phyloP scores from a whole-genome alignment of 2,797 vertebrate genomes.

The Pempheris klunzingeri region DNA sequence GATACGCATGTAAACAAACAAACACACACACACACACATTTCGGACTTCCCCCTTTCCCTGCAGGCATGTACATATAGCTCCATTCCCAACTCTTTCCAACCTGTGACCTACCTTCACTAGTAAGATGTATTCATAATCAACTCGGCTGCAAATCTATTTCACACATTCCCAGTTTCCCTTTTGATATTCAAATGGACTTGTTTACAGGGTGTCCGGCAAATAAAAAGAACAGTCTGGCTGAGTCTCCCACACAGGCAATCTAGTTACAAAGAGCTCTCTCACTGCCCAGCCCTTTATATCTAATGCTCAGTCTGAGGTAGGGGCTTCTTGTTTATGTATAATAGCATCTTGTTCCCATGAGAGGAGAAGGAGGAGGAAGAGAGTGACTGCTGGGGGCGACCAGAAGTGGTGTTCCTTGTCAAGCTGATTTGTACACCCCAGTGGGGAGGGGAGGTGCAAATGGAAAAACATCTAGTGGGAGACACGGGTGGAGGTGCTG shows the following conservation, averaged over 20 bases:
- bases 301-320: slow-evolving; percentile 27
- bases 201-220: slow-evolving; percentile 51
- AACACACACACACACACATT: slow-evolving; percentile 9
- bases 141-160: slow-evolving; percentile 63
- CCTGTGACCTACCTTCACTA: slow-evolving; percentile 54
- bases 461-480: slow-evolving; percentile 85
- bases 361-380: slow-evolving; percentile 19
- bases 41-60: slow-evolving; percentile 12
- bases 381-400: slow-evolving; percentile 41
- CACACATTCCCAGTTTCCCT: slow-evolving; percentile 62
- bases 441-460: slow-evolving; percentile 79
- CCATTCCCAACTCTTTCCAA: slow-evolving; percentile 40
- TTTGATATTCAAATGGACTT: slow-evolving; percentile 78
- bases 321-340: slow-evolving; percentile 66
- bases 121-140: slow-evolving; percentile 63
- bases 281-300: slow-evolving; percentile 37
- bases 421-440: slow-evolving; percentile 71
- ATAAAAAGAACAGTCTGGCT: slow-evolving; percentile 56
- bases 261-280: slow-evolving; percentile 52
- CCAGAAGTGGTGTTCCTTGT: slow-evolving; percentile 77
- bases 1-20: slow-evolving; percentile 56
- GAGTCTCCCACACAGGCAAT: slow-evolving; percentile 37
- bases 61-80: slow-evolving; percentile 25
- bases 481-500: slow-evolving; percentile 56
- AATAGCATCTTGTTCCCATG: slow-evolving; percentile 62